Evolutionary conservation across 2,113 vertebrate genomes (phyloP).

Genomic region (Octodon degus): DNA sequence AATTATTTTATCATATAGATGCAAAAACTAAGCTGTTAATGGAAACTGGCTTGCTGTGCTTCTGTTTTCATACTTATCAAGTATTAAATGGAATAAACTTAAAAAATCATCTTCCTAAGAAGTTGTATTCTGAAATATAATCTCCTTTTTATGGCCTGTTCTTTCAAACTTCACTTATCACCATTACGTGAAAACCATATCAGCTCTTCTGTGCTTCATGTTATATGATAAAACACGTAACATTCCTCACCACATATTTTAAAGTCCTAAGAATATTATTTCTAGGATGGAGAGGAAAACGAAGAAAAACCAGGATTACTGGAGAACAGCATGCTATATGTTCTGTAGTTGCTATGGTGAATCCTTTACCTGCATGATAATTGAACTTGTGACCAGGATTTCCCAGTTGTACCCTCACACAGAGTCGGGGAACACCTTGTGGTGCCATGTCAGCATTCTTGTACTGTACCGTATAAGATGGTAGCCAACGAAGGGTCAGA

Average conservation of each 20-base stretch:
- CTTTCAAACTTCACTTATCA: slow-evolving; percentile 46
- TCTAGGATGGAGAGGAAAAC: background rate
- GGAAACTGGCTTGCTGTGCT: slow-evolving; percentile 43
- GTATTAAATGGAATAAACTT: background rate
- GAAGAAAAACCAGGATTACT: background rate
- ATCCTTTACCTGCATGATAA: fast-evolving
- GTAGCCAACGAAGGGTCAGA: background rate
- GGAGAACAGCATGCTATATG: background rate
- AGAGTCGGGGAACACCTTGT: background rate
- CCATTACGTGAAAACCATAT: background rate
- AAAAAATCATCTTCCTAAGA: background rate
- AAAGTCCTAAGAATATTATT: slow-evolving; percentile 7
- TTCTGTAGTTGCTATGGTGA: background rate
- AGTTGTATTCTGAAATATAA: slow-evolving; percentile 45
- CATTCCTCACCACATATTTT: background rate
- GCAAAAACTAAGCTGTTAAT: slow-evolving; percentile 24
- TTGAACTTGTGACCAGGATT: background rate
- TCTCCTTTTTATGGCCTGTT: background rate
- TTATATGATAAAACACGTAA: slow-evolving; percentile 10
- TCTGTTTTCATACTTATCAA: slow-evolving; percentile 34
- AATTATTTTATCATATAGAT: slow-evolving; percentile 32
- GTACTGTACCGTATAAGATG: background rate
- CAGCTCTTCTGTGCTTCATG: background rate
- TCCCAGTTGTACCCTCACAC: background rate
- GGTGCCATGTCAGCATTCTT: background rate